A percentile compares a stretch with the other conserved stretches of the same genome.
phyloP scores from a whole-genome alignment of 2,888 invertebrate genomes.

The Spisula subtruncata region DNA sequence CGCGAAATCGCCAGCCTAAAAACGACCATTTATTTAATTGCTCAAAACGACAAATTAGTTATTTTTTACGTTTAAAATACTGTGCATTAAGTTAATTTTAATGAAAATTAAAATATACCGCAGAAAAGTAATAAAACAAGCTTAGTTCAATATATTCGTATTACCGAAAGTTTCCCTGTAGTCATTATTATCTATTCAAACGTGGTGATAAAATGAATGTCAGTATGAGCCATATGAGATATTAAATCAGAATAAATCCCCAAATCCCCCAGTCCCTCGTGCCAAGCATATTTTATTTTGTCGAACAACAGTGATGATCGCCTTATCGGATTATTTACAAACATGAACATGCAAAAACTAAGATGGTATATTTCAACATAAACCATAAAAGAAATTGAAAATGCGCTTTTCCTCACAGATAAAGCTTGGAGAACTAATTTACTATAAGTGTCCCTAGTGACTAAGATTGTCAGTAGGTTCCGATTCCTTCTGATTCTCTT shows the following conservation, averaged over 20 bases:
- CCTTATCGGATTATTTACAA: neutral
- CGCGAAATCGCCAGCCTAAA: too few relatives aligned
- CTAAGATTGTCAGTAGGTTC: slow-evolving; percentile 1
- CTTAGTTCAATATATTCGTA: neutral
- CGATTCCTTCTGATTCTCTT: neutral
- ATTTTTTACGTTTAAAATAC: too few relatives aligned
- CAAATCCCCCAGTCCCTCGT: neutral
- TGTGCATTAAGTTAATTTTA: too few relatives aligned
- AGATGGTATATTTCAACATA: neutral
- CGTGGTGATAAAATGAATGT: neutral
- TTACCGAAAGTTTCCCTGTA: neutral
- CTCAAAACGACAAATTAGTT: too few relatives aligned
- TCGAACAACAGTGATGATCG: neutral
- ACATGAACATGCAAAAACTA: neutral
- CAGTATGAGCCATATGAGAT: neutral
- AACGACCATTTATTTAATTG: too few relatives aligned
- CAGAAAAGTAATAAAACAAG: neutral
- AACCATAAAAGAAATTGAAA: slow-evolving; percentile 18
- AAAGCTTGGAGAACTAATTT: neutral
- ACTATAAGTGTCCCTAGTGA: neutral
- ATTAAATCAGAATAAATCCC: neutral
- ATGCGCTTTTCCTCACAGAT: slow-evolving; percentile 8
- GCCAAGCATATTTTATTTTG: neutral
- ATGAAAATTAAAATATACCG: too few relatives aligned
- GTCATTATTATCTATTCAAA: neutral